Evolutionary conservation across 2,888 invertebrate genomes (phyloP).

Genomic region (Habrosyne pyritoides): DNA sequence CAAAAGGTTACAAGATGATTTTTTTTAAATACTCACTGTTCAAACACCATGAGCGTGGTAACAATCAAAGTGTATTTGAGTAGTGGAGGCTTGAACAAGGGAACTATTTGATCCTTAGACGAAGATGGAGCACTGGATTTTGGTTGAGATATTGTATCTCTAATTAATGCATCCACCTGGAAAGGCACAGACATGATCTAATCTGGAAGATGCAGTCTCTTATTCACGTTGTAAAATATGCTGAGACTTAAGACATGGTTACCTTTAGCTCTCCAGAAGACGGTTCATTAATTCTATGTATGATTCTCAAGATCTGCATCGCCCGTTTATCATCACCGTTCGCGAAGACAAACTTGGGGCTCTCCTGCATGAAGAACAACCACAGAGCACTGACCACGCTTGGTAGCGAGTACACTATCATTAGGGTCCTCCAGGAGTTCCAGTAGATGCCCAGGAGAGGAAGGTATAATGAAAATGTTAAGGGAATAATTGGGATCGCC

Average conservation of each 20-base stretch:
- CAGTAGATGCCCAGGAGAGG: conserved; percentile 77
- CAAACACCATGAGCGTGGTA: conserved; percentile 75
- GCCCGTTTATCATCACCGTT: conserved; percentile 83
- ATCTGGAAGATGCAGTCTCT: too few species aligned
- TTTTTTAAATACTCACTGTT: conserved; percentile 85
- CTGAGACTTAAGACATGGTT: not conserved
- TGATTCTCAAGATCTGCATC: conserved; percentile 60
- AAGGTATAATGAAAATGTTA: conserved; percentile 61
- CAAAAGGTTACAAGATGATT: too few species aligned
- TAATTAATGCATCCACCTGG: conserved; percentile 53
- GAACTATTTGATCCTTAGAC: conserved; percentile 66
- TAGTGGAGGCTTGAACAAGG: conserved; percentile 79
- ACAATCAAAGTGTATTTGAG: conserved; percentile 77
- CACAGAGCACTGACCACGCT: conserved; percentile 83
- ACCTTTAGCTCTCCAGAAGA: conserved; percentile 49
- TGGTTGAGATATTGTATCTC: conserved; percentile 50
- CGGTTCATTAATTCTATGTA: conserved; percentile 56
- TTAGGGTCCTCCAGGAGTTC: conserved; percentile 89
- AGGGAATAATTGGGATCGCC: conserved; percentile 86
- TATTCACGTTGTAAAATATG: too few species aligned
- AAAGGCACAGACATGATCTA: too few species aligned
- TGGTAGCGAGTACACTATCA: conserved; percentile 86
- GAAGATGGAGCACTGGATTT: conserved; percentile 39
- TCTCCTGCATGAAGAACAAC: conserved; percentile 86
- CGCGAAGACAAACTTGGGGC: conserved; percentile 88